Conservation (phyloP, 2,797 vertebrate genomes). For the Thaleichthys pacificus region DNA sequence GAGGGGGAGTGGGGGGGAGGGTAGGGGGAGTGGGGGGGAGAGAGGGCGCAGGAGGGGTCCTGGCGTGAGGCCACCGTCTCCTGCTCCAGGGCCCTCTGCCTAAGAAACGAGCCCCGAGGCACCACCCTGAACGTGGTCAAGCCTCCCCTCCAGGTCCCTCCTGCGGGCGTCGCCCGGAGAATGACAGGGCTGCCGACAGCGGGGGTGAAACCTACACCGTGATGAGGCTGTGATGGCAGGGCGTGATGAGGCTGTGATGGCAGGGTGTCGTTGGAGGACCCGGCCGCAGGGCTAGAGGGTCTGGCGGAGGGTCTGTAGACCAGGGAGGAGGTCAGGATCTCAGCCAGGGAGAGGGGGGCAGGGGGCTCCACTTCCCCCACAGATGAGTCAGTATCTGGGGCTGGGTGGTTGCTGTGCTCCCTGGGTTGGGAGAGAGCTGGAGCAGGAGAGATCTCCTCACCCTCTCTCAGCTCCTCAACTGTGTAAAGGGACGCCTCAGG, state of each 20-base stretch:
- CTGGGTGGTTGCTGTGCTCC: background rate
- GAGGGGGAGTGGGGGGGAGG: background rate
- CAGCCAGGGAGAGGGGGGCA: background rate
- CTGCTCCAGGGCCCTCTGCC: constrained; percentile 12
- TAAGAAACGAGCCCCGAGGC: constrained; percentile 37
- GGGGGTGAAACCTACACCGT: background rate
- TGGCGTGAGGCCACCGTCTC: background rate
- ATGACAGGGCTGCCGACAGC: constrained; percentile 4
- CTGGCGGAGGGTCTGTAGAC: background rate
- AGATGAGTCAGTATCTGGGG: background rate
- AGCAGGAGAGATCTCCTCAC: constrained; percentile 28
- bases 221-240: background rate
- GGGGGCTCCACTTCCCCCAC: no score
- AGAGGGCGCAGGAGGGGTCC: background rate
- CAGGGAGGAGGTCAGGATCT: constrained; percentile 3
- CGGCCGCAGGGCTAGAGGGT: background rate
- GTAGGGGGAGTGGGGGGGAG: background rate
- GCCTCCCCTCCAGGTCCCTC: constrained; percentile 41
- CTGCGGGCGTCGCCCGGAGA: constrained; percentile 19
- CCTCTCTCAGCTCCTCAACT: constrained; percentile 39
- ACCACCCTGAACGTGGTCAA: constrained; percentile 68
- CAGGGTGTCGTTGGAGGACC: no score
- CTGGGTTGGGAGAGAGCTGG: background rate
- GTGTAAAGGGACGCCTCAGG: constrained; percentile 20
- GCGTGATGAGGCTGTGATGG: background rate